Percentiles rank a stretch among this genome's conserved stretches.
phyloP scores from a whole-genome alignment of 2,113 vertebrate genomes.

The Hyaena hyaena region DNA sequence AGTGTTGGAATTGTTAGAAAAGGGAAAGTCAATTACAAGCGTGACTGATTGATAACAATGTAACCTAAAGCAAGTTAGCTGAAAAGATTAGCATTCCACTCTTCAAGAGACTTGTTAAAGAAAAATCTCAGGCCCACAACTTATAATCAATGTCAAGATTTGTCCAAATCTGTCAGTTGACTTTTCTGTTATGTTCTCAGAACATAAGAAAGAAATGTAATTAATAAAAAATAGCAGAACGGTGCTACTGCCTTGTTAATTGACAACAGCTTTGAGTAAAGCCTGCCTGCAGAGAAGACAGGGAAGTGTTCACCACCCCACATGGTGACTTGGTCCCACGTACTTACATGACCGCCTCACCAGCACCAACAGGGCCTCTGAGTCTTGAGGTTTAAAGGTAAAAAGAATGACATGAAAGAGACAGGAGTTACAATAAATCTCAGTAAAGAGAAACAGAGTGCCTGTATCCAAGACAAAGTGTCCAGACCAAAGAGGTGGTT shows the following conservation, averaged over 20 bases:
- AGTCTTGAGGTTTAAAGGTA: background rate
- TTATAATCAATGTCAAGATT: constrained; percentile 77
- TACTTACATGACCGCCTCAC: background rate
- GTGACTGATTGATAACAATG: constrained; percentile 63
- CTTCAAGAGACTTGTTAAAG: constrained; percentile 53
- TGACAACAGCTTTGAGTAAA: background rate
- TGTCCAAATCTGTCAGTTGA: constrained; percentile 53
- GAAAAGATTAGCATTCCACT: constrained; percentile 46
- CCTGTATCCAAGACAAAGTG: background rate
- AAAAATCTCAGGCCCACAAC: constrained; percentile 2
- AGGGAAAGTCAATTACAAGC: constrained; percentile 52
- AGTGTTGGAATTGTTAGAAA: constrained; percentile 56
- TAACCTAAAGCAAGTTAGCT: constrained; percentile 59
- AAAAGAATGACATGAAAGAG: background rate
- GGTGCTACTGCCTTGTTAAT: background rate
- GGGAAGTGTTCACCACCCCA: background rate
- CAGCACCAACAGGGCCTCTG: rapidly evolving
- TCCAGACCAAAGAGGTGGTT: background rate
- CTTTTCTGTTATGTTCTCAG: constrained; percentile 43
- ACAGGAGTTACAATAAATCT: background rate
- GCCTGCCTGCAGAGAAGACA: background rate
- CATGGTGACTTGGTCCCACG: background rate
- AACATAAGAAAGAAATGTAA: constrained; percentile 58
- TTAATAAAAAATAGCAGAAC: constrained; percentile 28
- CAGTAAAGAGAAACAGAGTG: background rate